Percentiles rank a stretch among this genome's conserved stretches.
phyloP scores from a whole-genome alignment of 2,797 vertebrate species.

The Neosilurus mollespiculum region DNA sequence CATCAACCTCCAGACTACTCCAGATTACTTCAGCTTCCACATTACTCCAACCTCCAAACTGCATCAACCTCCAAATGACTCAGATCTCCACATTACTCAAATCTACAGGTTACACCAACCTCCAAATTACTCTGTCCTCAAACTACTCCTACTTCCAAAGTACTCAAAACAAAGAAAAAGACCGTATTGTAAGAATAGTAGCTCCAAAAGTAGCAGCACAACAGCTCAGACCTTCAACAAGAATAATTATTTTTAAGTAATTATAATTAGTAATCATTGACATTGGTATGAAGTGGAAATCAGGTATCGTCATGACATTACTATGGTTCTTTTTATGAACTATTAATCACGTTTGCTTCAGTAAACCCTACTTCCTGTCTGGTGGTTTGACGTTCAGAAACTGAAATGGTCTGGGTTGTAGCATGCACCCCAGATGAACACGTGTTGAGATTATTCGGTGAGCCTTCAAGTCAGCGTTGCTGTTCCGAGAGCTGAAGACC shows the following conservation, averaged over 20 bases:
- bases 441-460: neutral
- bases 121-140: no score
- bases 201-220: neutral
- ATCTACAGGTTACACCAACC: no score
- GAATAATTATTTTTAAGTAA: neutral
- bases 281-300: neutral
- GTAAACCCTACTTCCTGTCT: neutral
- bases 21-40: no score
- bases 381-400: neutral
- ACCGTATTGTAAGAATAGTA: neutral
- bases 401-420: neutral
- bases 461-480: neutral
- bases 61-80: no score
- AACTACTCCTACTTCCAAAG: no score
- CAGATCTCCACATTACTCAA: no score
- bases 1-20: no score
- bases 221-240: neutral
- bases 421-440: neutral
- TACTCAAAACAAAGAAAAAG: neutral
- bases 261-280: neutral
- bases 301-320: no score
- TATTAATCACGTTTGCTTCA: neutral
- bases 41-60: no score
- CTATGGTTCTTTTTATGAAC: neutral
- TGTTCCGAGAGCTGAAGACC: slow-evolving; percentile 15